phyloP scores from a whole-genome alignment of 2,888 invertebrate species.

The Cephus pulcher region DNA sequence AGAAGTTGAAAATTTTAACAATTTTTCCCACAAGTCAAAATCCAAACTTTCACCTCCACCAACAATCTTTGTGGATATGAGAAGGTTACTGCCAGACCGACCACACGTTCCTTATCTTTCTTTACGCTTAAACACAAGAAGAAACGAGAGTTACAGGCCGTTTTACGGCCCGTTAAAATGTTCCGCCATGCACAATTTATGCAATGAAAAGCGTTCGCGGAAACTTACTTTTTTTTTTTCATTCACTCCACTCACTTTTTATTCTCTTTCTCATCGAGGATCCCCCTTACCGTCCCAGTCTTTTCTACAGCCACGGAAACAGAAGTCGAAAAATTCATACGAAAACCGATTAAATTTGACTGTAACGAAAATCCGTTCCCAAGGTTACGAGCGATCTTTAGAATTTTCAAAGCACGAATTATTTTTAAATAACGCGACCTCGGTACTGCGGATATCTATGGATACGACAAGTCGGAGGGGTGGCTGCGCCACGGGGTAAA shows the following conservation, averaged over 20 bases:
- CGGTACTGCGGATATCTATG: not conserved
- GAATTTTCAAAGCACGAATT: not conserved
- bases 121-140: constrained; percentile 45
- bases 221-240: constrained; percentile 2
- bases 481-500: not conserved
- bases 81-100: constrained; percentile 28
- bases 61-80: not conserved
- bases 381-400: not conserved
- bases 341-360: not conserved
- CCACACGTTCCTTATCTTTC: constrained; percentile 29
- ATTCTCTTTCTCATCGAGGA: not conserved
- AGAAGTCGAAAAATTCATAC: not conserved
- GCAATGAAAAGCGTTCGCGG: constrained; percentile 33
- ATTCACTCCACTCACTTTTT: not conserved
- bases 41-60: too few species aligned
- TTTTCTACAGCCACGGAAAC: not conserved
- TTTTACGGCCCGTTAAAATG: constrained; percentile 54
- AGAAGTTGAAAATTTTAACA: too few species aligned
- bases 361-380: not conserved
- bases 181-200: constrained; percentile 59
- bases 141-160: constrained; percentile 22
- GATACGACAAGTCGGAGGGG: not conserved
- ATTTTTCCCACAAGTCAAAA: too few species aligned
- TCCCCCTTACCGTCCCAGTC: not conserved
- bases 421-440: not conserved